Evolutionary conservation across 1,140 invertebrate species (phyloP).

Genomic region (Calycopis cecrops): DNA sequence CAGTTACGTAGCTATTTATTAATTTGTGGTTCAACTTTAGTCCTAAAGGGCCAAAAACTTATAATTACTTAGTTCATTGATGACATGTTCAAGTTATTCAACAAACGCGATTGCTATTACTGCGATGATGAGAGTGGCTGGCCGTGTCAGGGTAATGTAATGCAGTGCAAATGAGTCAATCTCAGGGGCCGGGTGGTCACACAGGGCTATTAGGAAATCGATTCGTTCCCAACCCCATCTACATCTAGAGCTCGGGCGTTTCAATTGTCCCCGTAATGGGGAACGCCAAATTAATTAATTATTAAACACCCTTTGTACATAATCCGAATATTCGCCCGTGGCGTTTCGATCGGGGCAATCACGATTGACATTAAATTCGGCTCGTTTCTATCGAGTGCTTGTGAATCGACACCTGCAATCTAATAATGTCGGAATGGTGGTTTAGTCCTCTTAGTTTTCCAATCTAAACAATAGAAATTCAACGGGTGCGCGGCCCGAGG

Average conservation of each 20-base stretch:
- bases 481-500: slow-evolving; percentile 65
- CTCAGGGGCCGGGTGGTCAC: slow-evolving; percentile 60
- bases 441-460: slow-evolving; percentile 66
- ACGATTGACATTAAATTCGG: slow-evolving; percentile 16
- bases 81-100: not conserved
- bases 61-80: not conserved
- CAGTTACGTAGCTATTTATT: too few species aligned
- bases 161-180: slow-evolving; percentile 74
- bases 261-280: slow-evolving; percentile 42
- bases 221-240: slow-evolving; percentile 56
- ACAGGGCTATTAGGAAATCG: slow-evolving; percentile 69
- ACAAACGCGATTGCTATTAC: slow-evolving; percentile 43
- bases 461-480: slow-evolving; percentile 75
- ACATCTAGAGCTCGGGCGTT: slow-evolving; percentile 43
- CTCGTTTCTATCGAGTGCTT: slow-evolving; percentile 22
- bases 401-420: slow-evolving; percentile 40
- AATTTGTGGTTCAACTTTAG: too few species aligned
- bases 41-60: too few species aligned
- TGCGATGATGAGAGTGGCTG: slow-evolving; percentile 66
- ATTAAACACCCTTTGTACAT: slow-evolving; percentile 28
- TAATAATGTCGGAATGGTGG: slow-evolving; percentile 57
- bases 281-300: slow-evolving; percentile 42
- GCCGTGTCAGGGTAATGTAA: slow-evolving; percentile 70
- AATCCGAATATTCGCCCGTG: slow-evolving; percentile 12
- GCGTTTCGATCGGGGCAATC: not conserved